Evolutionary conservation across 2,113 vertebrate genomes (phyloP).

Genomic region (Arenaria interpres): DNA sequence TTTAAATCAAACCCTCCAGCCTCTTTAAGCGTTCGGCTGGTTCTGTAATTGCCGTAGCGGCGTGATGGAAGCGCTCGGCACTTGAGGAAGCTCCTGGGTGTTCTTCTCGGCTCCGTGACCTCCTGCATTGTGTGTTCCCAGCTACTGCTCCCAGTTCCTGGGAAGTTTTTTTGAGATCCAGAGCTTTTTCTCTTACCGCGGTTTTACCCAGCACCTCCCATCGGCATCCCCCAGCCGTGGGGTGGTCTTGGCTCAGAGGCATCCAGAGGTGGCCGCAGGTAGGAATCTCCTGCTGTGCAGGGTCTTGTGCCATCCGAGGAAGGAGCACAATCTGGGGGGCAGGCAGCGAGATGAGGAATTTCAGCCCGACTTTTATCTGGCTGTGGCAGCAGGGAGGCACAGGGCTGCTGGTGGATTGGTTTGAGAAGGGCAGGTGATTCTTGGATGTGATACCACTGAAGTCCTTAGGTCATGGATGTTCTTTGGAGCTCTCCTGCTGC

Average conservation of each 20-base stretch:
- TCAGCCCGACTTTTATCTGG: not conserved
- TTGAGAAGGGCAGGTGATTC: not conserved
- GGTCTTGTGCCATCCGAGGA: not conserved
- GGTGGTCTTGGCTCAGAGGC: not conserved
- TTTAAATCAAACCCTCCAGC: conserved; percentile 71
- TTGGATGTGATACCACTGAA: not conserved
- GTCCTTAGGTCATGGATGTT: not conserved
- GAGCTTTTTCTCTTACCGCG: not conserved
- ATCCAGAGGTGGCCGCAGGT: rapidly evolving
- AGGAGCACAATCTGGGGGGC: not conserved
- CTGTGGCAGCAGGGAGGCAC: not conserved
- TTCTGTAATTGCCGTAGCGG: conserved; percentile 6
- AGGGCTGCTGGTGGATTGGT: not conserved
- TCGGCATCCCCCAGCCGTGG: not conserved
- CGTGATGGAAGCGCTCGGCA: not conserved
- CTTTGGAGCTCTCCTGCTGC: too few relatives aligned
- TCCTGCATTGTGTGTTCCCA: not conserved
- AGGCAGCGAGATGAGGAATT: rapidly evolving
- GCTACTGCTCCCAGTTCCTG: not conserved
- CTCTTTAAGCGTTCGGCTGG: conserved; percentile 47
- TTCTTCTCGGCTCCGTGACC: not conserved
- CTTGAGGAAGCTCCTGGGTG: not conserved
- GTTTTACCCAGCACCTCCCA: not conserved
- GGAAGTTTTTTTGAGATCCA: not conserved
- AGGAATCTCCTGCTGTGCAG: not conserved